phyloP scores from a whole-genome alignment of 2,888 invertebrate species.

The Malachius bipustulatus region DNA sequence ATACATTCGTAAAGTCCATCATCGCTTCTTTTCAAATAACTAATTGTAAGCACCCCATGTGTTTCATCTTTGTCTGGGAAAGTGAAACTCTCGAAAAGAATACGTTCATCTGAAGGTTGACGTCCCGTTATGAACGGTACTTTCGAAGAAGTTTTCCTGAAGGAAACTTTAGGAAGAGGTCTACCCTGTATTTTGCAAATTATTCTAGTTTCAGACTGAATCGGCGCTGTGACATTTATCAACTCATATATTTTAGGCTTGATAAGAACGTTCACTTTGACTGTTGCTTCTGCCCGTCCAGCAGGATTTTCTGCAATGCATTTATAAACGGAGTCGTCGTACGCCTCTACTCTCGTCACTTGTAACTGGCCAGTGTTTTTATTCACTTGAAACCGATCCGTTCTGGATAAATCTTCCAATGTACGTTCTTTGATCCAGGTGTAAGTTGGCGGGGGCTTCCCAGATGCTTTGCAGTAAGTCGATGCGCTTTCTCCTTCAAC shows the following conservation, averaged over 20 bases:
- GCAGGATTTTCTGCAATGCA: slow-evolving; percentile 74
- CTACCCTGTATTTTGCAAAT: slow-evolving; percentile 70
- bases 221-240: slow-evolving; percentile 55
- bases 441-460: slow-evolving; percentile 74
- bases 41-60: slow-evolving; percentile 56
- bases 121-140: slow-evolving; percentile 52
- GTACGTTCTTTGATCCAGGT: slow-evolving; percentile 70
- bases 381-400: slow-evolving; percentile 58
- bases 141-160: slow-evolving; percentile 59
- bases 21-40: slow-evolving; percentile 53
- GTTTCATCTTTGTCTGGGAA: slow-evolving; percentile 46
- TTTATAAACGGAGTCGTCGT: slow-evolving; percentile 68
- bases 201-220: slow-evolving; percentile 50
- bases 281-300: slow-evolving; percentile 54
- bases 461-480: slow-evolving; percentile 64
- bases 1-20: slow-evolving; percentile 85
- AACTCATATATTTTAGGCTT: slow-evolving; percentile 72
- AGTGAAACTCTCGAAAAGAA: slow-evolving; percentile 46
- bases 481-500: slow-evolving; percentile 70
- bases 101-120: slow-evolving; percentile 55
- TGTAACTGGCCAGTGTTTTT: slow-evolving; percentile 58
- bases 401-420: slow-evolving; percentile 57
- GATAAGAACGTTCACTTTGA: slow-evolving; percentile 60
- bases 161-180: slow-evolving; percentile 68
- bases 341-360: slow-evolving; percentile 61